A percentile compares a stretch with the other conserved stretches of the same genome.
phyloP scores from a whole-genome alignment of 2,113 vertebrate species.

The Crypturellus undulatus region DNA sequence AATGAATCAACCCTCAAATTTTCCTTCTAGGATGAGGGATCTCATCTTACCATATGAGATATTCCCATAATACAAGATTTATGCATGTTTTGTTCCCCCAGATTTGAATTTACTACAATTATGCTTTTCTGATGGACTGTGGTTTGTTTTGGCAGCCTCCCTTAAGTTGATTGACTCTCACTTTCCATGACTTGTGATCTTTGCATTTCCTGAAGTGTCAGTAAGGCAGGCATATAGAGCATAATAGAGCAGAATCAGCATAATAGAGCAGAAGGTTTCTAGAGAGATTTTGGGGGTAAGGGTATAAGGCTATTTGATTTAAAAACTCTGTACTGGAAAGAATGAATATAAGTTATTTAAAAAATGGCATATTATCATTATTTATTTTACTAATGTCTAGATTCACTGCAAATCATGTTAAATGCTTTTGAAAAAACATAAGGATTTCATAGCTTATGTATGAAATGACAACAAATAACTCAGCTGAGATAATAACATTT shows the following conservation, averaged over 20 bases:
- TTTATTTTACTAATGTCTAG: neutral
- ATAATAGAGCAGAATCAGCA: too few relatives aligned
- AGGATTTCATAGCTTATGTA: neutral
- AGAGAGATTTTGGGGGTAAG: neutral
- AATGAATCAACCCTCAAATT: neutral
- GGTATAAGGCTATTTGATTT: neutral
- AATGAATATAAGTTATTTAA: neutral
- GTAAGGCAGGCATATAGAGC: neutral
- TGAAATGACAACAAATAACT: neutral
- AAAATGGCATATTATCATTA: neutral
- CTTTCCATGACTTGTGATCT: constrained; percentile 29
- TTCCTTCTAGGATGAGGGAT: neutral
- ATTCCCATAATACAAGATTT: neutral
- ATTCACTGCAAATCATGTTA: neutral
- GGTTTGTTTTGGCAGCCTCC: constrained; percentile 28
- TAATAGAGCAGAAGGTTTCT: neutral
- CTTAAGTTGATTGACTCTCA: neutral
- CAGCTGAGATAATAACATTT: neutral
- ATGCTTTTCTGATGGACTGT: neutral
- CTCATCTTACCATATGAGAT: neutral
- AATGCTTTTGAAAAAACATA: neutral
- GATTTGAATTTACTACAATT: neutral
- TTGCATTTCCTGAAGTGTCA: constrained; percentile 3
- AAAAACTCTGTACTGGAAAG: neutral
- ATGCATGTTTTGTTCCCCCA: neutral